These are phyloP conservation scores for Acanthaster planci DNA, from an alignment of 35 echinoderm and acorn worm species.

Conservation along the genomic window DNA sequence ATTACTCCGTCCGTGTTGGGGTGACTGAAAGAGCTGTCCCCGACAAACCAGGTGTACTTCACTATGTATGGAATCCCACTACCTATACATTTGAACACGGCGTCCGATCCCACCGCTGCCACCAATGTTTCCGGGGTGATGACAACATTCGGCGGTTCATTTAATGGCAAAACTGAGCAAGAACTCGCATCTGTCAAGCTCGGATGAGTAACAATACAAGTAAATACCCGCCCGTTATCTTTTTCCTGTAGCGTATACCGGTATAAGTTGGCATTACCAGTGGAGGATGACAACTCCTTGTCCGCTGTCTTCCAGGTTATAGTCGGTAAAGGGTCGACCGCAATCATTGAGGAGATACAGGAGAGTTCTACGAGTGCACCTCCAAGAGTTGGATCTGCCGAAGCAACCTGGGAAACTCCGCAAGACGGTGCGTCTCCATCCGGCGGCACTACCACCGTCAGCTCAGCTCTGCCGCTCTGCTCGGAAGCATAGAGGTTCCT, in stretches of 20 bases:
- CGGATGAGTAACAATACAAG: conserved; percentile 13
- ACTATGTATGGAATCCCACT: conserved; percentile 22
- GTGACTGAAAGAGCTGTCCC: conserved; percentile 21
- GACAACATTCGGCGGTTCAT: conserved; percentile 1
- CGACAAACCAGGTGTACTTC: conserved; percentile 11
- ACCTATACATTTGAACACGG: conserved; percentile 8
- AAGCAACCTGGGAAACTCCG: background rate
- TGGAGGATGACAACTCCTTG: background rate
- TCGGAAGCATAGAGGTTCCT: background rate
- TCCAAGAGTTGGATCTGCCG: background rate
- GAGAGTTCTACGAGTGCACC: conserved; percentile 7
- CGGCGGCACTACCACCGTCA: background rate
- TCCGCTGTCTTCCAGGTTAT: background rate
- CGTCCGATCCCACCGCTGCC: conserved; percentile 13
- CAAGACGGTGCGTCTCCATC: conserved; percentile 17
- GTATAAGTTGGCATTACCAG: conserved; percentile 16
- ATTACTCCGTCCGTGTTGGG: background rate
- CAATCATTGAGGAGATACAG: conserved; percentile 11
- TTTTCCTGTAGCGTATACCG: background rate
- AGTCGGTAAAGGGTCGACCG: background rate
- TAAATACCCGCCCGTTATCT: conserved; percentile 12
- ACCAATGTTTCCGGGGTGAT: background rate
- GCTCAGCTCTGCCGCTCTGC: background rate
- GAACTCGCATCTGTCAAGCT: background rate
- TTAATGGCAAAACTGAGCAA: conserved; percentile 12